Conservation (phyloP, 2,797 vertebrate genomes). For the Pseudotriccus pelzelni region DNA sequence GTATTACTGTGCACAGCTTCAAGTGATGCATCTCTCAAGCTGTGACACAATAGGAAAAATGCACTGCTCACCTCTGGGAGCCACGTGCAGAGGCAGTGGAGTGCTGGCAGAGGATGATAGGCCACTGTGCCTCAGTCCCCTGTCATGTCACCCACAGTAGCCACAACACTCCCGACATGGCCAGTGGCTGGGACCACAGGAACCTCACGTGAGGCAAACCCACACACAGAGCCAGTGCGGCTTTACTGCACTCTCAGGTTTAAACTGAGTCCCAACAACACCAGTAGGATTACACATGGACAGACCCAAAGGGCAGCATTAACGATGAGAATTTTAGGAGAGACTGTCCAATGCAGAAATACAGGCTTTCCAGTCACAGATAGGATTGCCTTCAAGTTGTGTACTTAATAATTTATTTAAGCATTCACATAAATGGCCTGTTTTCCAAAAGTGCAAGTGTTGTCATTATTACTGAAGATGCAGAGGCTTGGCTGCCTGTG, state of each 20-base stretch:
- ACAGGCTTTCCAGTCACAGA: background rate
- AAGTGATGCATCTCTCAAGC: fast-evolving
- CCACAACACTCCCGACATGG: background rate
- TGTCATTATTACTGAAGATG: background rate
- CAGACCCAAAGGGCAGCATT: background rate
- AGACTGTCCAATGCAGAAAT: background rate
- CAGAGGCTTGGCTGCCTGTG: background rate
- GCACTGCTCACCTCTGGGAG: background rate
- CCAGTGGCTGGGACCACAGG: background rate
- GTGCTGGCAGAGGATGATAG: background rate
- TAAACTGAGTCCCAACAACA: background rate
- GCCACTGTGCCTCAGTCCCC: background rate
- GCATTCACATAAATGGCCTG: background rate
- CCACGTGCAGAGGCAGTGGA: background rate
- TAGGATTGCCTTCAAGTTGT: background rate
- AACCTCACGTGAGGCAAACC: background rate
- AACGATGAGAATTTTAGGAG: background rate
- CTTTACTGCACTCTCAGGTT: background rate
- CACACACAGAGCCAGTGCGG: background rate
- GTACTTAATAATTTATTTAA: background rate
- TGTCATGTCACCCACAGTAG: background rate
- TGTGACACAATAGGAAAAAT: fast-evolving
- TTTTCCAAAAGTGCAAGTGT: background rate
- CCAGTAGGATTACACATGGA: background rate
- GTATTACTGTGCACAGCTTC: background rate